phyloP scores from a whole-genome alignment of 2,113 vertebrate genomes.

The Phaetusa simplex region DNA sequence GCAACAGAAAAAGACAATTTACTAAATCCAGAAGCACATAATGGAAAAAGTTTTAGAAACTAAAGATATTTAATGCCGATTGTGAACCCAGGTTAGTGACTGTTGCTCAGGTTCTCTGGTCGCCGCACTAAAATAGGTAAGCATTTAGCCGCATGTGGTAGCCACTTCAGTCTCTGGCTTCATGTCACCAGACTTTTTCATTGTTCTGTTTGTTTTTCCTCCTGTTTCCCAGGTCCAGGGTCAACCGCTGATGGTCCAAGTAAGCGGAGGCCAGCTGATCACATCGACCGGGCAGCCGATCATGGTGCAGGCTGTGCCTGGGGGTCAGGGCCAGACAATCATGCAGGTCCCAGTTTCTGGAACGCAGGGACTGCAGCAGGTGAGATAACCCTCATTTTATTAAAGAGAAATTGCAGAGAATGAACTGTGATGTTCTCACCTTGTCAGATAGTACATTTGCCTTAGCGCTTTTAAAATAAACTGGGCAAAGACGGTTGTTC shows the following conservation, averaged over 20 bases:
- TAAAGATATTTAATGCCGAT: not conserved
- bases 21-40: not conserved
- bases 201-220: slow-evolving; percentile 42
- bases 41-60: not conserved
- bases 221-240: slow-evolving; percentile 85
- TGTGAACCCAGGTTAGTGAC: not conserved
- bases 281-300: slow-evolving; percentile 97
- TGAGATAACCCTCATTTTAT: slow-evolving; percentile 38
- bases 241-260: slow-evolving; percentile 98
- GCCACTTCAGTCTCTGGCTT: not conserved
- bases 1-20: not conserved
- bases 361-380: slow-evolving; percentile 95
- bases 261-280: slow-evolving; percentile 97
- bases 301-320: slow-evolving; percentile 98
- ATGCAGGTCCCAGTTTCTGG: slow-evolving; percentile 98
- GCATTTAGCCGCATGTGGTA: not conserved
- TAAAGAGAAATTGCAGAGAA: not conserved
- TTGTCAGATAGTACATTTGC: not conserved
- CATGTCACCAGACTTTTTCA: slow-evolving; percentile 34
- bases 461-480: not conserved
- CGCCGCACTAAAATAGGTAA: fast-evolving
- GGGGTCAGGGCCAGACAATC: slow-evolving; percentile 95
- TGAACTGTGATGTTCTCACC: not conserved
- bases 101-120: not conserved
- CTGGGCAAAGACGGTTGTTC: not conserved